Evolutionary conservation across 92 coral and sea anemone genomes (phyloP).

Genomic region (Zoanthus sansibaricus): DNA sequence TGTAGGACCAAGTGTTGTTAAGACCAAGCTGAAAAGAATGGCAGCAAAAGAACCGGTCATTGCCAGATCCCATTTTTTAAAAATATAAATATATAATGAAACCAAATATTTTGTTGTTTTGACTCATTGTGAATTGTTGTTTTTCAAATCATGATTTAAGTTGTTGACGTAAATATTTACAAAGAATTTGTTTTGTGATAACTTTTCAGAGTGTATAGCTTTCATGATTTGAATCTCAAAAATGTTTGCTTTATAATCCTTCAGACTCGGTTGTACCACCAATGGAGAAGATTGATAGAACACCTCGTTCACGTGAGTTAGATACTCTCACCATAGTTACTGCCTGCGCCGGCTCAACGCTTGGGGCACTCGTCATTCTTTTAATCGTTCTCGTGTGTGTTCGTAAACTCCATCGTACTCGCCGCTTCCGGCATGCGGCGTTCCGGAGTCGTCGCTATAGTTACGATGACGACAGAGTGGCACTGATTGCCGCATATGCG

Average conservation of each 20-base stretch:
- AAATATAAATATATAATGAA: not conserved
- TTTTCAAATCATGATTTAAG: too few species aligned
- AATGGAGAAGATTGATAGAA: not conserved
- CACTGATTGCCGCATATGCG: constrained; percentile 84
- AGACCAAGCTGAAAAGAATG: too few species aligned
- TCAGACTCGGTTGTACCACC: not conserved
- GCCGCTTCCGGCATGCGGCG: constrained; percentile 75
- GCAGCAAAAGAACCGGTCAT: too few species aligned
- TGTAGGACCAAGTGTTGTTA: too few species aligned
- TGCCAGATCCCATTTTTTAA: too few species aligned
- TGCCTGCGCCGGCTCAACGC: constrained; percentile 94
- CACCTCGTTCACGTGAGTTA: constrained; percentile 54
- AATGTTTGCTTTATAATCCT: not conserved
- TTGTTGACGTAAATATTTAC: too few species aligned
- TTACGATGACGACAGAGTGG: constrained; percentile 88
- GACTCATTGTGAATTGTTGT: too few species aligned
- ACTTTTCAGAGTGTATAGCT: not conserved
- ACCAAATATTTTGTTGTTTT: not conserved
- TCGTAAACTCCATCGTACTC: constrained; percentile 88
- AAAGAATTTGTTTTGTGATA: not conserved
- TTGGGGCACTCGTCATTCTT: constrained; percentile 89
- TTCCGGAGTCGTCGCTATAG: constrained; percentile 82
- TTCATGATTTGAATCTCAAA: not conserved
- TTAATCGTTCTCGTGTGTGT: constrained; percentile 83
- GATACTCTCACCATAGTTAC: constrained; percentile 94